Conservation (phyloP, 2,113 vertebrate species). For the Brachyistius frenatus region DNA sequence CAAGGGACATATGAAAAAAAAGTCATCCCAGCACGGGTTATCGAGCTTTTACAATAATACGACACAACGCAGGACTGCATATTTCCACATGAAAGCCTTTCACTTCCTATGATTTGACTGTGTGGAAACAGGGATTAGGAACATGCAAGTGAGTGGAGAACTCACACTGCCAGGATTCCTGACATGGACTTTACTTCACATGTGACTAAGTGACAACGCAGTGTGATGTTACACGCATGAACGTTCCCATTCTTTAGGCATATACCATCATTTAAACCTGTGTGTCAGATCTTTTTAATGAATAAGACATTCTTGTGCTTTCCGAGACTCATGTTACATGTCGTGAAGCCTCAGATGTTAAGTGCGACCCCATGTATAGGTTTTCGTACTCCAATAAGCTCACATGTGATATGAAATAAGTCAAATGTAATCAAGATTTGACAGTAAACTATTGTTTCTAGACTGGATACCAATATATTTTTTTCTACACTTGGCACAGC, state of each 20-base stretch:
- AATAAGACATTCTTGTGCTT: not conserved
- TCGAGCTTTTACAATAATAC: not conserved
- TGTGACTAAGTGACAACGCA: conserved; percentile 3
- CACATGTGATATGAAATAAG: not conserved
- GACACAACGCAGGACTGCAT: conserved; percentile 21
- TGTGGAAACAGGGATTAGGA: conserved; percentile 35
- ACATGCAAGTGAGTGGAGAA: not conserved
- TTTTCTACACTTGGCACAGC: conserved; percentile 9
- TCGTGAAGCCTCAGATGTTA: not conserved
- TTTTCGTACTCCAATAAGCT: not conserved
- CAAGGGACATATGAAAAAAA: not conserved
- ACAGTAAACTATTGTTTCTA: conserved; percentile 5
- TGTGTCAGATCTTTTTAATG: conserved; percentile 3
- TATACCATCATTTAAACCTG: not conserved
- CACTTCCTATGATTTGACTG: not conserved
- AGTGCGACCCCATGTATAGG: not conserved
- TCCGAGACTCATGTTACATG: conserved; percentile 7
- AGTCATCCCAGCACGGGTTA: conserved; percentile 12
- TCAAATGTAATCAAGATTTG: conserved; percentile 7
- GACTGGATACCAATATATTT: not conserved
- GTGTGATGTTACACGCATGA: conserved; percentile 4
- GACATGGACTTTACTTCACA: conserved; percentile 21
- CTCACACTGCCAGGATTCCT: not conserved
- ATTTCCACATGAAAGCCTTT: conserved; percentile 50
- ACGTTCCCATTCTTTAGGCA: not conserved